Evolutionary conservation across 2,113 vertebrate genomes (phyloP).

Genomic region (Connochaetes taurinus): DNA sequence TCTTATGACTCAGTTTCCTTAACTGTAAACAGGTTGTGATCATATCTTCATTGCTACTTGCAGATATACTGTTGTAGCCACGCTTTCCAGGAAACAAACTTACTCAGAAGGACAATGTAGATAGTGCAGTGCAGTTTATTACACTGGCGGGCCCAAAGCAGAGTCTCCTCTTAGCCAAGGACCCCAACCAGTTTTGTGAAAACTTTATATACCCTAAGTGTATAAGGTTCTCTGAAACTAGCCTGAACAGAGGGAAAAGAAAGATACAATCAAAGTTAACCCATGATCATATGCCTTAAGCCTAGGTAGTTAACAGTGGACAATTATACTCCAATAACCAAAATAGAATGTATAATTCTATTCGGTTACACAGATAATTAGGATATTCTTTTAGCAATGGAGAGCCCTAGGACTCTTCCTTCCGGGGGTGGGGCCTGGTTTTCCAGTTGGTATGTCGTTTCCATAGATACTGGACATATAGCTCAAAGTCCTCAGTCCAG

Average conservation of each 20-base stretch:
- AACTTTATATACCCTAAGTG: background rate
- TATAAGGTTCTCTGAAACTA: background rate
- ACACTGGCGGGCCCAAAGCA: accelerated
- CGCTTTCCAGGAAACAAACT: background rate
- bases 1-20: background rate
- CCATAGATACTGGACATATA: background rate
- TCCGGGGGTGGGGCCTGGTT: accelerated
- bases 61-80: background rate
- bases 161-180: background rate
- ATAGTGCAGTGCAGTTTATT: background rate
- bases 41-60: background rate
- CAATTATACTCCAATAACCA: background rate
- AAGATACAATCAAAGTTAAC: background rate
- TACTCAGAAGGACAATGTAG: background rate
- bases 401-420: background rate
- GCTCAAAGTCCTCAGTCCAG: background rate
- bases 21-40: background rate
- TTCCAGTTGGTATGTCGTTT: background rate
- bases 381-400: background rate
- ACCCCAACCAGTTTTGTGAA: background rate
- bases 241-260: background rate
- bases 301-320: background rate
- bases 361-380: background rate
- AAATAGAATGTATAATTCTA: background rate
- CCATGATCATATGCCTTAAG: background rate